Conservation (phyloP, 2,797 vertebrate species). For the Serranus cabrilla region DNA sequence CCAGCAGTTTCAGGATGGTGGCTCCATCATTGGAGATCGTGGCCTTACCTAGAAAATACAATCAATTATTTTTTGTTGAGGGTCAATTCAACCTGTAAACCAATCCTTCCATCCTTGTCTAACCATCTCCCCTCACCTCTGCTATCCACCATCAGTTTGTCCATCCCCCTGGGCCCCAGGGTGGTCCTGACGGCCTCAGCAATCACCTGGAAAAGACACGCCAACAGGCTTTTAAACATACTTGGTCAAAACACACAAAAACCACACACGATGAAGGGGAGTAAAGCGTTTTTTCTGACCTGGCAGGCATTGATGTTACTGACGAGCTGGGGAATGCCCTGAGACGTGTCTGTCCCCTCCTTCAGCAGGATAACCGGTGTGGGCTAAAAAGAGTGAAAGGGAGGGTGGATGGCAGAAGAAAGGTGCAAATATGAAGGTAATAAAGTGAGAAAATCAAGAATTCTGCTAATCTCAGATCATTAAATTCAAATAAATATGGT, state of each 20-base stretch:
- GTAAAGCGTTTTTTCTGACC: slow-evolving; percentile 44
- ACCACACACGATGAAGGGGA: neutral
- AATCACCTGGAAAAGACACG: slow-evolving; percentile 84
- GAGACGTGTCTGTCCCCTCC: slow-evolving; percentile 97
- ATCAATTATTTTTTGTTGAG: neutral
- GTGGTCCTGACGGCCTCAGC: slow-evolving; percentile 97
- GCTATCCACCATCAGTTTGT: slow-evolving; percentile 96
- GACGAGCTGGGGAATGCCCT: slow-evolving; percentile 95
- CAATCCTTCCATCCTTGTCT: neutral
- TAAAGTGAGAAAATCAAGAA: neutral
- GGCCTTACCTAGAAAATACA: slow-evolving; percentile 90
- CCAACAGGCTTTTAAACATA: neutral
- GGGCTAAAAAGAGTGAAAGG: slow-evolving; percentile 65
- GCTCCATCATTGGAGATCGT: slow-evolving; percentile 99
- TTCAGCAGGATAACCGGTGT: slow-evolving; percentile 91
- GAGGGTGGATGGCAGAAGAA: neutral
- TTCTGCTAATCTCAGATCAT: neutral
- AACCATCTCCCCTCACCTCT: slow-evolving; percentile 82
- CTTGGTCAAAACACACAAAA: neutral
- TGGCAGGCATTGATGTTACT: slow-evolving; percentile 99
- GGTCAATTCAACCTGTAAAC: neutral
- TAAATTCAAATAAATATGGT: neutral
- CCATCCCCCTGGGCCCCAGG: slow-evolving; percentile 97
- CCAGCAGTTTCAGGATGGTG: slow-evolving; percentile 97
- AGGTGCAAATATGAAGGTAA: neutral